Conservation (phyloP, 2,888 invertebrate species). For the Scaptomyza reducta region DNA sequence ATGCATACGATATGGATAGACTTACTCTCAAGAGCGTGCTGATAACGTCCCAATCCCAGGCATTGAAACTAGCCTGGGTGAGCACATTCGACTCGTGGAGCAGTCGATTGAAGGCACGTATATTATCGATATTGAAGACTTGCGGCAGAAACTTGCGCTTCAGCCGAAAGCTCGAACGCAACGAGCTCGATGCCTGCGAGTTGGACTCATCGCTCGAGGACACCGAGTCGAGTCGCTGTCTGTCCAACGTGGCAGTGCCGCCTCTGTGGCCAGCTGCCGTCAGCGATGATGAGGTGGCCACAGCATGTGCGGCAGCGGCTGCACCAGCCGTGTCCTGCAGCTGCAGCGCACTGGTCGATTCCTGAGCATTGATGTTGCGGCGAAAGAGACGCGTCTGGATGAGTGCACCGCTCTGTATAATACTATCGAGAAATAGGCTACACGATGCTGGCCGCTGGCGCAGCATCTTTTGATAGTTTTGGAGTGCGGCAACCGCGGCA, state of each 20-base stretch:
- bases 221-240: slow-evolving; percentile 84
- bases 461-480: slow-evolving; percentile 91
- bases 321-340: slow-evolving; percentile 54
- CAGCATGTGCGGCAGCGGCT: slow-evolving; percentile 16
- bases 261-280: slow-evolving; percentile 17
- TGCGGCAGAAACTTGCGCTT: slow-evolving; percentile 84
- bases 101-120: slow-evolving; percentile 87
- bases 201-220: slow-evolving; percentile 84
- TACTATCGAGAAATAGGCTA: slow-evolving; percentile 92
- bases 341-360: slow-evolving; percentile 55
- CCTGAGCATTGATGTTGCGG: slow-evolving; percentile 82
- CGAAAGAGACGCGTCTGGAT: slow-evolving; percentile 83
- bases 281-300: slow-evolving; percentile 15
- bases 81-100: slow-evolving; percentile 93
- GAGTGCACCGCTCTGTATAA: slow-evolving; percentile 87
- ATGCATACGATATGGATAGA: not conserved
- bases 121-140: slow-evolving; percentile 85
- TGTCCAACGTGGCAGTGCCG: slow-evolving; percentile 76
- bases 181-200: slow-evolving; percentile 77
- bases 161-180: slow-evolving; percentile 82
- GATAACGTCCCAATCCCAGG: slow-evolving; percentile 98
- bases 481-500: slow-evolving; percentile 92
- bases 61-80: slow-evolving; percentile 90
- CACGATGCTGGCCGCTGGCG: slow-evolving; percentile 92
- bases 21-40: slow-evolving; percentile 91